These are phyloP conservation scores for Mastomys natalensis DNA, from an alignment of 2,113 vertebrate genomes.

Conservation along the genomic window DNA sequence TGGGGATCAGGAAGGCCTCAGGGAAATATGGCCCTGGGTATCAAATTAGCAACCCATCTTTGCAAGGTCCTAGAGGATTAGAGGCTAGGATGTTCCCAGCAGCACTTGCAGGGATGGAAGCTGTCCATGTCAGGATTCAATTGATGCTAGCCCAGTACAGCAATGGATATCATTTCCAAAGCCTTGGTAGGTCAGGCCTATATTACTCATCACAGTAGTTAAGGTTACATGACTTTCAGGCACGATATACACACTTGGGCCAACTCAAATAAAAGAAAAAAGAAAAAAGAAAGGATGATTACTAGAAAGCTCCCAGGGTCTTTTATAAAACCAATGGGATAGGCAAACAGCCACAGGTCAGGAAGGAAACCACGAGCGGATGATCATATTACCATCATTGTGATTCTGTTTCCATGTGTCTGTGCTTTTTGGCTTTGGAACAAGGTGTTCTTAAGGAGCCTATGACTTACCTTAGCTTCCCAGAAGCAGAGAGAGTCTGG, in stretches of 20 bases:
- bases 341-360: background rate
- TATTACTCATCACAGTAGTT: background rate
- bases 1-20: background rate
- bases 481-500: background rate
- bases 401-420: background rate
- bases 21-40: background rate
- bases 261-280: background rate
- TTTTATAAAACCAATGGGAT: conserved; percentile 5
- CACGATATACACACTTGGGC: background rate
- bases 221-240: conserved; percentile 10
- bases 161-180: background rate
- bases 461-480: background rate
- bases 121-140: background rate
- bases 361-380: background rate
- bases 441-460: background rate
- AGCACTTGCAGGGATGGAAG: background rate
- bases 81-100: background rate
- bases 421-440: background rate
- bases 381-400: background rate
- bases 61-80: conserved; percentile 55
- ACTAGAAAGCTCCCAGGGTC: background rate
- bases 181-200: background rate
- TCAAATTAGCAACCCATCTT: conserved; percentile 37
- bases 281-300: background rate
- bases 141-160: background rate